phyloP scores from a whole-genome alignment of 2,797 vertebrate genomes.

The Intellagama lesueurii region DNA sequence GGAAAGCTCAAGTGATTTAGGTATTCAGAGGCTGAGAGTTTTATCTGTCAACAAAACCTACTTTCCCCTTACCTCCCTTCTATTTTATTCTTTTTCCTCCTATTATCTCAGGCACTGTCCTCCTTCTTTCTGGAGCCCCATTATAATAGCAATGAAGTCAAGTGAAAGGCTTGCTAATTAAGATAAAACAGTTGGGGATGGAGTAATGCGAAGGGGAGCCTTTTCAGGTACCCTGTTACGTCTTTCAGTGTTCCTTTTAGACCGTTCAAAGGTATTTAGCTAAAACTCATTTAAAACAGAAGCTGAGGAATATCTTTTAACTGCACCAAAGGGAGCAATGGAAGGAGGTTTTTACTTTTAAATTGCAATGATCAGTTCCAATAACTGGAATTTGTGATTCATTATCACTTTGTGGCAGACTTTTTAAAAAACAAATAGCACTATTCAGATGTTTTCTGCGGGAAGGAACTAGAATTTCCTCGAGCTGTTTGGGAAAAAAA shows the following conservation, averaged over 20 bases:
- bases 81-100: background rate
- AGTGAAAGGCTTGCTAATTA: constrained; percentile 34
- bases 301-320: constrained; percentile 67
- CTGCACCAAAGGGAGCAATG: constrained; percentile 59
- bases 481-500: too few relatives aligned
- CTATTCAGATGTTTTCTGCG: background rate
- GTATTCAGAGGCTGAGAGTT: too few relatives aligned
- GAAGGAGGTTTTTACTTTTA: constrained; percentile 63
- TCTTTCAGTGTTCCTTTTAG: constrained; percentile 59
- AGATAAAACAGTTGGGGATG: constrained; percentile 33
- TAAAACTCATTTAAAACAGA: constrained; percentile 57
- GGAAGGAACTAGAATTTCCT: background rate
- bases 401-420: constrained; percentile 46
- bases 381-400: constrained; percentile 62
- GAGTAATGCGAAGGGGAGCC: constrained; percentile 42
- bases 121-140: background rate
- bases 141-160: background rate
- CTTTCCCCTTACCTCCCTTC: background rate
- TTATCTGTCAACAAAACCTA: background rate
- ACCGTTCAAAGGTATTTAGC: constrained; percentile 61
- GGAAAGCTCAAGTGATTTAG: background rate
- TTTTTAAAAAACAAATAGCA: background rate
- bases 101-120: background rate
- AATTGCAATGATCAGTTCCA: constrained; percentile 63
- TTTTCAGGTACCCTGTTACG: constrained; percentile 59